phyloP scores from a whole-genome alignment of 2,113 vertebrate species.

The Sciurus niger region DNA sequence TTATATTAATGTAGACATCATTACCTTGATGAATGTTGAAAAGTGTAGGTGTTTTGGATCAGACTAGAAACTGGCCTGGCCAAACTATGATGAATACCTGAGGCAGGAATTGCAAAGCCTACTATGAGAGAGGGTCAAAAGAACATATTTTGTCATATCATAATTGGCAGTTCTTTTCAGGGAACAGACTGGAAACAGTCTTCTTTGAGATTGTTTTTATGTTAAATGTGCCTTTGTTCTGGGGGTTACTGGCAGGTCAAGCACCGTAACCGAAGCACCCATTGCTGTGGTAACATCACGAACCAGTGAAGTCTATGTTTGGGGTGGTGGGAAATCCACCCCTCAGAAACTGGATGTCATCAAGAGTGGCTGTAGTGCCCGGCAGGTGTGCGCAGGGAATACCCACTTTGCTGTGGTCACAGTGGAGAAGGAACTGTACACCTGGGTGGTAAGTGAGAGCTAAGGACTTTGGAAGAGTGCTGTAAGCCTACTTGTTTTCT shows the following conservation, averaged over 20 bases:
- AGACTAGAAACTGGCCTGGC: conserved; percentile 41
- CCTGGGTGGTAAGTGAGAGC: conserved; percentile 96
- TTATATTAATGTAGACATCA: conserved; percentile 31
- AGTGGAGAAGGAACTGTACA: conserved; percentile 99
- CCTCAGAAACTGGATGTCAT: conserved; percentile 98
- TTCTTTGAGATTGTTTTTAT: conserved; percentile 58
- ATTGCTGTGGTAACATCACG: conserved; percentile 98
- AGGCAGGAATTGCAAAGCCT: conserved; percentile 50
- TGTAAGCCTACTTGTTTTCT: neutral
- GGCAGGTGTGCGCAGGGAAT: conserved; percentile 98
- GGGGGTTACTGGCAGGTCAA: conserved; percentile 90
- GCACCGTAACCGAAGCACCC: conserved; percentile 92
- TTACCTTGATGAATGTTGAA: conserved; percentile 40
- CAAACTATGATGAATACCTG: conserved; percentile 22
- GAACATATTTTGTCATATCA: conserved; percentile 62
- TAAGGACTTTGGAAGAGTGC: conserved; percentile 4
- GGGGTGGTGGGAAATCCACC: conserved; percentile 98
- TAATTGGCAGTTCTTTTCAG: conserved; percentile 61
- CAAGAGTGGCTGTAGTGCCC: conserved; percentile 97
- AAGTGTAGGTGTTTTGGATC: conserved; percentile 28
- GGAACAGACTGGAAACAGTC: conserved; percentile 57
- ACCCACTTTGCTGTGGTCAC: conserved; percentile 99
- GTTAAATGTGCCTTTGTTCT: conserved; percentile 78
- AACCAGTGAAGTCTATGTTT: conserved; percentile 98
- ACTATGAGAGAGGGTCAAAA: conserved; percentile 47